Percentiles rank a stretch among this genome's conserved stretches.
Evolutionary conservation across 1,140 invertebrate genomes (phyloP).

Genomic region (Drosophila tropicalis): DNA sequence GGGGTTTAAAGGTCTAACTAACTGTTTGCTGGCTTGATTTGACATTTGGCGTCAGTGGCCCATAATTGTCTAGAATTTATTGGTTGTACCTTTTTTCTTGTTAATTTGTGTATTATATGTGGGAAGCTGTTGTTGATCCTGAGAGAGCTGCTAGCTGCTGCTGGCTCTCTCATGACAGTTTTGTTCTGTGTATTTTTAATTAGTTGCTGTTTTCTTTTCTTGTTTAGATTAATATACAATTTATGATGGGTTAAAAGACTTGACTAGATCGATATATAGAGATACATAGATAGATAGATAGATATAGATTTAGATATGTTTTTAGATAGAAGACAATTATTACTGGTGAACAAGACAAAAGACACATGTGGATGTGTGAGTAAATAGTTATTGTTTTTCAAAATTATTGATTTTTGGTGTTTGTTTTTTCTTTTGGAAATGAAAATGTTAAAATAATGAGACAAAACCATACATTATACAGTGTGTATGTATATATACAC

Average conservation of each 20-base stretch:
- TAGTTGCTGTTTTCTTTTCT: slow-evolving; percentile 47
- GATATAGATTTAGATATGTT: slow-evolving; percentile 26
- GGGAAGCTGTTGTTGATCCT: slow-evolving; percentile 40
- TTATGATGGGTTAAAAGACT: slow-evolving; percentile 7
- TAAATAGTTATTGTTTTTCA: slow-evolving; percentile 71
- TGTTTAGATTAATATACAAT: slow-evolving; percentile 53
- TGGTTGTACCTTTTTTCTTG: slow-evolving; percentile 78
- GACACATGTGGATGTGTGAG: slow-evolving; percentile 82
- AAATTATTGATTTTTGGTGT: slow-evolving; percentile 35
- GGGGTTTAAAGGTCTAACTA: slow-evolving; percentile 79
- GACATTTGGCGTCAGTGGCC: slow-evolving; percentile 81
- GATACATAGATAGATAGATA: slow-evolving; percentile 37
- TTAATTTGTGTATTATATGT: slow-evolving; percentile 69
- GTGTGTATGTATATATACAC: slow-evolving; percentile 17
- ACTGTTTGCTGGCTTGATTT: slow-evolving; percentile 78
- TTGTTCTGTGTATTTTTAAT: slow-evolving; percentile 61
- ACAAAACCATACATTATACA: slow-evolving; percentile 32
- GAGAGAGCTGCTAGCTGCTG: slow-evolving; percentile 36
- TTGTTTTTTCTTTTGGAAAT: slow-evolving; percentile 51
- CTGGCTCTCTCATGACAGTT: slow-evolving; percentile 8
- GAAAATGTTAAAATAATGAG: slow-evolving; percentile 57
- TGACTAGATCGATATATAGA: background rate
- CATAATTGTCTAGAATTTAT: slow-evolving; percentile 82
- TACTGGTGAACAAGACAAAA: slow-evolving; percentile 83
- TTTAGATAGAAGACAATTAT: slow-evolving; percentile 48